Evolutionary conservation across 1,140 invertebrate genomes (phyloP), one percentile per base, ranked within the genome.

Genomic region (Tenebrio molitor): DNA sequence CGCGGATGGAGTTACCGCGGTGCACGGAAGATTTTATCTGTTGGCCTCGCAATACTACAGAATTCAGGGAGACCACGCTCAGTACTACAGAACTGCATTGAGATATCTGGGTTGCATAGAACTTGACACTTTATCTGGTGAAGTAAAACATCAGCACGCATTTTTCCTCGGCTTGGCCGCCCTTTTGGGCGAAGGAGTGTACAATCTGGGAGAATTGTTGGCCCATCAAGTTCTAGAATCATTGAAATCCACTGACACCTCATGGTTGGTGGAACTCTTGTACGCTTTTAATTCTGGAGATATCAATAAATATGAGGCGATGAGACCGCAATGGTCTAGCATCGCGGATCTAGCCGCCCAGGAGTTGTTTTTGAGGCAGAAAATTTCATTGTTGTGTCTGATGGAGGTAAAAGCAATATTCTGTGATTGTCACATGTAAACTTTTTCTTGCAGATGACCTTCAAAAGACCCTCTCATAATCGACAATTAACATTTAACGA

Each of bases 181-280:
- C 0, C 87, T 99, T 7, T 83, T 99, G 0, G 97, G 97, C 6
- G 94, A 99, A 79, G 95, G 94, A 34, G 94, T 99, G 12, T 99
- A 99, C 83, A 99, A 99, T 84, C 92, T 99, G 79, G 97, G 97
- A 0, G 98, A 99, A 86, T 84, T 99, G 79, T 82, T 99, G 21
- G 95, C 96, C 15, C 97, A 99, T 88, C 95, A 96, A 1, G 93
- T 99, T 25, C 84, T 99, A 75, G 91, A 96, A 71, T 91, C 93
- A 0, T 84, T 99, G 12, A 92, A 92, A 72, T 87, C 87, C 6
- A 96, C 95, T 0, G 86, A 91, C 14, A 93, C 96, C 73, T 89
- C 90, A 16, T 99, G 97, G 97, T 85, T 99, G 0, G 87, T 96
- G 1, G 93, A 97, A 74, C 84, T 99, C 0, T 85, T 99, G 0